A percentile compares a stretch with the other conserved stretches of the same genome.
Evolutionary conservation across 2,797 vertebrate species (phyloP).

Genomic region (Rhyacichthys aspro): DNA sequence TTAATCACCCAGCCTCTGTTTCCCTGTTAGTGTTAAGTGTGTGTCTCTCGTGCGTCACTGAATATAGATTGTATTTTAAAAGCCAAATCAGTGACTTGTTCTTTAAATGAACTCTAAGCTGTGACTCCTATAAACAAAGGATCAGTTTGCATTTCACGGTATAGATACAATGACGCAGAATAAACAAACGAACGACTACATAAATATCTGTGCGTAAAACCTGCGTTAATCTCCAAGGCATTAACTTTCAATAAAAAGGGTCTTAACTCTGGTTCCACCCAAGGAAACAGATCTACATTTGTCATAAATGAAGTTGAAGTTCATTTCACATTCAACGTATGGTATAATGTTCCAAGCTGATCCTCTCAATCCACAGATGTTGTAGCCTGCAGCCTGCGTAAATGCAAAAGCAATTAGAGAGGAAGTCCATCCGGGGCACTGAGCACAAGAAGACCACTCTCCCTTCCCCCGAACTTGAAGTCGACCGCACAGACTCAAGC

Average conservation of each 20-base stretch:
- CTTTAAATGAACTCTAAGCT: not conserved
- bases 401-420: slow-evolving; percentile 67
- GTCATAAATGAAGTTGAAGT: slow-evolving; percentile 29
- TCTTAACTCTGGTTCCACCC: too few species aligned
- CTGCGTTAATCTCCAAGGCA: not conserved
- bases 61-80: not conserved
- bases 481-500: slow-evolving; percentile 78
- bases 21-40: not conserved
- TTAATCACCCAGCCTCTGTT: not conserved
- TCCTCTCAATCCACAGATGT: slow-evolving; percentile 39
- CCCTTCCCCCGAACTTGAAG: slow-evolving; percentile 85
- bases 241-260: too few species aligned
- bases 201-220: not conserved
- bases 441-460: slow-evolving; percentile 57
- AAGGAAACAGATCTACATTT: too few species aligned
- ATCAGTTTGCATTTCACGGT: not conserved
- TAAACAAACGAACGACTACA: not conserved
- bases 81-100: not conserved
- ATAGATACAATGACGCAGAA: not conserved
- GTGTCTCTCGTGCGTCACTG: not conserved
- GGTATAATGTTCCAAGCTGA: slow-evolving; percentile 17
- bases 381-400: slow-evolving; percentile 54
- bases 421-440: slow-evolving; percentile 74
- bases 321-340: slow-evolving; percentile 25
- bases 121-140: not conserved